Base-by-base conservation (phyloP, 2,113 vertebrate species). In the Hydrolagus affinis region DNA sequence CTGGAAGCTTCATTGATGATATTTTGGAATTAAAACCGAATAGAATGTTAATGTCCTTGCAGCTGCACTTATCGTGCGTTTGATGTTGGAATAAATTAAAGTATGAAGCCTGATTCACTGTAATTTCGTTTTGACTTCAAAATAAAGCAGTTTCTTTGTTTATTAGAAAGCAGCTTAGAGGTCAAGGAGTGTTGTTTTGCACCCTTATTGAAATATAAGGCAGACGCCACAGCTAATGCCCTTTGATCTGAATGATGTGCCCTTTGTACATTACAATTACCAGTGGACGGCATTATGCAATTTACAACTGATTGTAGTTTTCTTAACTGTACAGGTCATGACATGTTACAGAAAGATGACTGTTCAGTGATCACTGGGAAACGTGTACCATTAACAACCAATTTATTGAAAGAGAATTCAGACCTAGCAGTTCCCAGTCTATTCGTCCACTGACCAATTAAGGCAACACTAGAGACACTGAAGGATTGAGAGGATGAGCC, bases 241-340 rank as follows among this genome's bases (percentile, higher is more conserved):
- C 86, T 90, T 91, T 89, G 88, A 89, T 89, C 86, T 88, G 89
- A 89, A 91, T 90, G 88, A 89, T 85, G 87, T 6, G 64, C 73
- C 85, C 85, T 88, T 88, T 85, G 87, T 86, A 88, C 66, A 88
- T 85, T 12, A 11, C 59, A 89, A 90, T 89, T 89, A 90, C 88
- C 86, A 9, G 1, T 75, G 85, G 88, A 86, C 75, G 86, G 68
- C 83, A 30, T 78, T 85, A 85, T 78, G 85, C 87, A 85, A 32
- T 85, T 87, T 56, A 14, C 60, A 74, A 88, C 85, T 64, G 85
- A 62, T 25, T 86, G 8, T 0, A 64, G 85, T 71, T 80, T 66
- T 80, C 59, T 80, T 0, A 19, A 88, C 19, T 3, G 70, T 88
- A 86, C 88, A 76, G 75, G 86, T 70, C 28, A 0, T 17, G 87